Conservation (phyloP, 2,888 invertebrate genomes). For the Brachylomia viminalis region DNA sequence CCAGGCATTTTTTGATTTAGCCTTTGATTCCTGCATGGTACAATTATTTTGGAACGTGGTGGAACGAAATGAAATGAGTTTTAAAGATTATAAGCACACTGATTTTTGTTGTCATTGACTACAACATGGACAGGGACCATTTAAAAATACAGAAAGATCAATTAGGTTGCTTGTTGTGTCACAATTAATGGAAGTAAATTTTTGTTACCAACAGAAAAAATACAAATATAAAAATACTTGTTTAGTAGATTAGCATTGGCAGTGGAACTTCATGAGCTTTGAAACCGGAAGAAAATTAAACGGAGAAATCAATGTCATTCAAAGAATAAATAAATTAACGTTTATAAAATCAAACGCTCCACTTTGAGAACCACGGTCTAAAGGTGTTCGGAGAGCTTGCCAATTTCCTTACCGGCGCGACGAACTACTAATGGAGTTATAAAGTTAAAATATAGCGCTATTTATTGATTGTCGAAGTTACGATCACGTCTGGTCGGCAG, state of each 20-base stretch:
- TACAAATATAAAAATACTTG: background rate
- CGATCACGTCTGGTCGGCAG: conserved; percentile 30
- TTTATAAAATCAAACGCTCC: background rate
- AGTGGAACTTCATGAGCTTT: background rate
- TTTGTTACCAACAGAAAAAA: background rate
- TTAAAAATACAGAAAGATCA: background rate
- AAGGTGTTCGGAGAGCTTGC: conserved; percentile 64
- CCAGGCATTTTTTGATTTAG: too few species aligned
- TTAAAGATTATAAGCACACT: background rate
- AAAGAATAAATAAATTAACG: background rate
- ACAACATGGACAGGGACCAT: background rate
- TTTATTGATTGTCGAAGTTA: conserved; percentile 60
- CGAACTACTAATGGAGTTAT: conserved; percentile 68
- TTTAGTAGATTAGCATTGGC: background rate
- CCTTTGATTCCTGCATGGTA: background rate
- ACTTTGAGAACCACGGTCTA: conserved; percentile 58
- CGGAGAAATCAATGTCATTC: background rate
- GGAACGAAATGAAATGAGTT: background rate
- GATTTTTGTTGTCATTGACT: background rate
- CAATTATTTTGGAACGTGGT: background rate
- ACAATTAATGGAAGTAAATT: background rate
- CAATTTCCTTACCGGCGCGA: conserved; percentile 70
- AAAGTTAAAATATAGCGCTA: conserved; percentile 67
- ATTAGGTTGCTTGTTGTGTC: background rate
- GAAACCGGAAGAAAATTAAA: background rate